phyloP scores from a whole-genome alignment of 2,797 vertebrate species.

The Selene dorsalis region DNA sequence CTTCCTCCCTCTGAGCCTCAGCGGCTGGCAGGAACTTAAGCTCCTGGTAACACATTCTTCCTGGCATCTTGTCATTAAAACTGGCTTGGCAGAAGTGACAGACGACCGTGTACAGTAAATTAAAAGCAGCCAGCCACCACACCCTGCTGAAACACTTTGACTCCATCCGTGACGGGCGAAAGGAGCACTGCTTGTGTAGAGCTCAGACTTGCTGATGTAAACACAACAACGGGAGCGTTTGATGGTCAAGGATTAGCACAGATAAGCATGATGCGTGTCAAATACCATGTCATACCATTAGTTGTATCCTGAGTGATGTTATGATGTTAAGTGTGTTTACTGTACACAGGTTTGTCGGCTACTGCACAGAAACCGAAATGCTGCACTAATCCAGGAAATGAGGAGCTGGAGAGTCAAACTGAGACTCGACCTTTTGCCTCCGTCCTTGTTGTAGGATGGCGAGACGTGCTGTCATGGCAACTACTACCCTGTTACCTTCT shows the following conservation, averaged over 20 bases:
- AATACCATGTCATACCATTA: neutral
- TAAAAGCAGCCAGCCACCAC: slow-evolving; percentile 51
- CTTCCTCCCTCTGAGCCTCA: slow-evolving; percentile 33
- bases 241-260: neutral
- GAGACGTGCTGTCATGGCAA: slow-evolving; percentile 54
- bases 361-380: slow-evolving; percentile 11
- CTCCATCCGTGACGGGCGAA: slow-evolving; percentile 27
- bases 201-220: slow-evolving; percentile 14
- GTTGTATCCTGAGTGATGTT: neutral
- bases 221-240: neutral
- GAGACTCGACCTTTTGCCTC: slow-evolving; percentile 37
- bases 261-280: neutral
- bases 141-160: slow-evolving; percentile 57
- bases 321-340: no score
- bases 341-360: neutral
- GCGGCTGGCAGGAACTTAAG: slow-evolving; percentile 19
- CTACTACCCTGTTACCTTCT: neutral
- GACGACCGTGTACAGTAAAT: slow-evolving; percentile 53
- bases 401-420: slow-evolving; percentile 28
- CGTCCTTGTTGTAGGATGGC: slow-evolving; percentile 17
- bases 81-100: slow-evolving; percentile 45
- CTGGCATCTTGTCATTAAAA: slow-evolving; percentile 69
- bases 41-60: slow-evolving; percentile 39
- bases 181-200: slow-evolving; percentile 28
- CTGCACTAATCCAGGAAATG: slow-evolving; percentile 28